Conservation (phyloP, 2,797 vertebrate species). For the Channa striata region DNA sequence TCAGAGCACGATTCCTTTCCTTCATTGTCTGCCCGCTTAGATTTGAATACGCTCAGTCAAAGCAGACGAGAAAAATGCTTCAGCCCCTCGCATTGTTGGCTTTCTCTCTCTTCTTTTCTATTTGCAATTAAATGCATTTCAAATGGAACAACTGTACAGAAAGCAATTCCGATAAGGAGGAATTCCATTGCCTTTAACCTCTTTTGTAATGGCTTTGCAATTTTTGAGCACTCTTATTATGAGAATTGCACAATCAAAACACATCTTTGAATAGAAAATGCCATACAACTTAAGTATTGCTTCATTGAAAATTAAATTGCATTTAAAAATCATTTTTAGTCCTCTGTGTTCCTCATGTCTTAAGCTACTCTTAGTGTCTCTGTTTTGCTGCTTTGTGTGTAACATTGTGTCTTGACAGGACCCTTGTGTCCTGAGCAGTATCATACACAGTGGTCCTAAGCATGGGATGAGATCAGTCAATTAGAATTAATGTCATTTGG, state of each 20-base stretch:
- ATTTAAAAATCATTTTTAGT: slow-evolving; percentile 83
- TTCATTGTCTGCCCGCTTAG: slow-evolving; percentile 83
- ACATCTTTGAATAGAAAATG: slow-evolving; percentile 82
- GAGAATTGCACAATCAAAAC: slow-evolving; percentile 83
- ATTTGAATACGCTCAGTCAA: slow-evolving; percentile 86
- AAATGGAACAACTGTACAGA: slow-evolving; percentile 89
- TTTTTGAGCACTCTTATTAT: slow-evolving; percentile 81
- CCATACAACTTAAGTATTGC: slow-evolving; percentile 83
- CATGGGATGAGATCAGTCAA: slow-evolving; percentile 82
- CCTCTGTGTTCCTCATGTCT: slow-evolving; percentile 64
- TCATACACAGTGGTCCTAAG: slow-evolving; percentile 72
- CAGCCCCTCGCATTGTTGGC: slow-evolving; percentile 83
- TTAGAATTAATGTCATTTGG: slow-evolving; percentile 85
- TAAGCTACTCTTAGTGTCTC: slow-evolving; percentile 66
- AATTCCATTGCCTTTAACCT: slow-evolving; percentile 85
- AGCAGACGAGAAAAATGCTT: slow-evolving; percentile 85
- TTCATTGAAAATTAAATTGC: slow-evolving; percentile 89
- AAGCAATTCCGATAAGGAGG: slow-evolving; percentile 85
- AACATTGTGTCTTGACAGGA: slow-evolving; percentile 72
- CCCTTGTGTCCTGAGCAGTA: slow-evolving; percentile 76
- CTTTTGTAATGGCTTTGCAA: slow-evolving; percentile 85
- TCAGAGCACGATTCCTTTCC: slow-evolving; percentile 85
- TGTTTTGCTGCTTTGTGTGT: slow-evolving; percentile 68
- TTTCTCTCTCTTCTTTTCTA: slow-evolving; percentile 86
- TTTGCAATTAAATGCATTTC: slow-evolving; percentile 92